Evolutionary conservation across 2,888 invertebrate genomes (phyloP).

Genomic region (Chloroclystis v-ata): DNA sequence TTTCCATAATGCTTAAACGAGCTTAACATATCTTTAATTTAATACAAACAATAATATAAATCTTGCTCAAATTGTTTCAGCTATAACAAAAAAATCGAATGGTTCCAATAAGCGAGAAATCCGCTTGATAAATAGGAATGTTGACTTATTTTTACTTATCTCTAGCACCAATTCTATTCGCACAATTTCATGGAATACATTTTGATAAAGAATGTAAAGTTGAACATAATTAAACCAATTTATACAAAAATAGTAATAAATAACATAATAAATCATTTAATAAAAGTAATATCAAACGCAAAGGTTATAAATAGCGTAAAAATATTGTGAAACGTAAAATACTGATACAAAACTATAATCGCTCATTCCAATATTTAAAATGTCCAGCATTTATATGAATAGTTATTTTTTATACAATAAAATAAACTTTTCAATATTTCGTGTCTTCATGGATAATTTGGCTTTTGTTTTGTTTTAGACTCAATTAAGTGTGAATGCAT

Average conservation of each 20-base stretch:
- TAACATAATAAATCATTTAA: background rate
- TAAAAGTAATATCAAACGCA: background rate
- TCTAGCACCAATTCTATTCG: slow-evolving; percentile 52
- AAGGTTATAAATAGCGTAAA: too few species aligned
- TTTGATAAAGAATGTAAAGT: background rate
- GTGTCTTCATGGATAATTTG: too few species aligned
- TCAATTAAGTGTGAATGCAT: too few species aligned
- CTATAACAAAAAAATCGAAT: too few species aligned
- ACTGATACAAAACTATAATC: background rate
- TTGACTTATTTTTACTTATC: slow-evolving; percentile 47
- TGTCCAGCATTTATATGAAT: background rate
- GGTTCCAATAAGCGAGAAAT: background rate
- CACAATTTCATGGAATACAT: slow-evolving; percentile 6
- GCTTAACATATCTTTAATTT: background rate
- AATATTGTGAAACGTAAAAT: too few species aligned
- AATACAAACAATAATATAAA: background rate
- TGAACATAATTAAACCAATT: background rate
- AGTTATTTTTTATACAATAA: too few species aligned
- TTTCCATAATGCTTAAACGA: background rate
- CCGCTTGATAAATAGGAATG: slow-evolving; percentile 45
- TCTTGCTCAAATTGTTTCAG: background rate
- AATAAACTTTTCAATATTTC: too few species aligned
- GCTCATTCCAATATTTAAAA: background rate
- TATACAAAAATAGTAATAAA: background rate
- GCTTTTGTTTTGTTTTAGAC: too few species aligned